phyloP scores from a whole-genome alignment of 2,113 vertebrate genomes.

The Copsychus sechellarum region DNA sequence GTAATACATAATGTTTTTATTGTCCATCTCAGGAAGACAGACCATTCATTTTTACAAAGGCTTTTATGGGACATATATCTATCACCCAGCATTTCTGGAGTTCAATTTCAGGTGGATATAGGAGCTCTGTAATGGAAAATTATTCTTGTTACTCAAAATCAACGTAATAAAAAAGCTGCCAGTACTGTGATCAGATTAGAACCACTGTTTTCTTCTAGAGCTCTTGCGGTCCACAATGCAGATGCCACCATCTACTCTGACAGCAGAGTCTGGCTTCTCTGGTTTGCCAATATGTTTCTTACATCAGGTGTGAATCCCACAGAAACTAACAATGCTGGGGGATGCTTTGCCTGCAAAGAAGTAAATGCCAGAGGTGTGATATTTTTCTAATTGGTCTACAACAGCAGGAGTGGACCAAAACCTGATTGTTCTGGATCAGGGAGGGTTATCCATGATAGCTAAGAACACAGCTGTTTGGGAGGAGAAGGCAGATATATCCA shows the following conservation, averaged over 20 bases:
- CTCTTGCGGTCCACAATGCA: background rate
- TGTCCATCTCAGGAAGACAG: background rate
- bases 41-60: background rate
- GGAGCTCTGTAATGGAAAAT: background rate
- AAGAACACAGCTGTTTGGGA: background rate
- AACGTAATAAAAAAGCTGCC: background rate
- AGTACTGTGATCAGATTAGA: background rate
- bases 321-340: background rate
- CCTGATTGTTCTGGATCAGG: background rate
- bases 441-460: background rate
- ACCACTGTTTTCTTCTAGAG: background rate
- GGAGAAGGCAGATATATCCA: background rate
- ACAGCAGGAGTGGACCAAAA: background rate
- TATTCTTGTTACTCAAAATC: background rate
- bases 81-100: background rate
- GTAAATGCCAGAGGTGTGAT: background rate
- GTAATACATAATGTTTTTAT: background rate
- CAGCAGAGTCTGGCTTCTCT: background rate
- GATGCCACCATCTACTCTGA: background rate
- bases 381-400: background rate
- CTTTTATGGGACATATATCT: background rate
- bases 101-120: background rate
- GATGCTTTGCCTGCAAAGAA: background rate
- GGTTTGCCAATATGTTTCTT: background rate
- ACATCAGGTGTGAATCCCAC: accelerated